phyloP scores from a whole-genome alignment of 2,888 invertebrate genomes.

The Dasysyrphus tricinctus region DNA sequence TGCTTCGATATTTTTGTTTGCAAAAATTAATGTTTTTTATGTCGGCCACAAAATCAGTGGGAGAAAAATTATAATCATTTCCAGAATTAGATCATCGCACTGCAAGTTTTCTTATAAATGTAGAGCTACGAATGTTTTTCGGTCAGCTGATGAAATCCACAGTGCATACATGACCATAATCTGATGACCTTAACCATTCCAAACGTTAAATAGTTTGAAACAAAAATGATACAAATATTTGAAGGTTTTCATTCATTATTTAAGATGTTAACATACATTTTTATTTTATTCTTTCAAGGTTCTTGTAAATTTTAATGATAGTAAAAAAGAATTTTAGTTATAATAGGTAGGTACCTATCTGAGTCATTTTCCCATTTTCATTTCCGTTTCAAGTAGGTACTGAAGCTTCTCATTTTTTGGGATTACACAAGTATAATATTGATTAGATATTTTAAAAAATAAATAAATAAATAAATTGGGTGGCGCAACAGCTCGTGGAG shows the following conservation, averaged over 20 bases:
- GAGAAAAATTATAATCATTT: constrained; percentile 49
- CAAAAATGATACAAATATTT: constrained; percentile 55
- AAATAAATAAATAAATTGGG: too few relatives aligned
- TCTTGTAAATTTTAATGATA: too few relatives aligned
- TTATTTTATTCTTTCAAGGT: neutral
- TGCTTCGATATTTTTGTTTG: constrained; percentile 30
- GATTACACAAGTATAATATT: too few relatives aligned
- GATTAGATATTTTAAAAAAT: too few relatives aligned
- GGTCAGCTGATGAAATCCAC: neutral
- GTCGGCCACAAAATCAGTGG: constrained; percentile 15
- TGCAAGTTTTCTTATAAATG: constrained; percentile 12
- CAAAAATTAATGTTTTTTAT: constrained; percentile 35
- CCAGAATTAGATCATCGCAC: constrained; percentile 65
- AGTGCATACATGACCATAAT: neutral
- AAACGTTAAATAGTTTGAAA: neutral
- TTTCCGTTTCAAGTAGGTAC: too few relatives aligned
- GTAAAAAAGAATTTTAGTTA: too few relatives aligned
- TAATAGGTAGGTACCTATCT: too few relatives aligned
- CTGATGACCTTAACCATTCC: constrained; percentile 1
- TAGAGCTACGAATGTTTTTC: constrained; percentile 19
- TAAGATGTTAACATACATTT: neutral
- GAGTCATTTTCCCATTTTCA: too few relatives aligned
- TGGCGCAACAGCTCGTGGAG: too few relatives aligned
- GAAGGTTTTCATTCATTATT: constrained; percentile 8
- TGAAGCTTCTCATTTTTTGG: too few relatives aligned